Evolutionary conservation across 2,888 invertebrate genomes (phyloP).

Genomic region (Zele albiditarsus): DNA sequence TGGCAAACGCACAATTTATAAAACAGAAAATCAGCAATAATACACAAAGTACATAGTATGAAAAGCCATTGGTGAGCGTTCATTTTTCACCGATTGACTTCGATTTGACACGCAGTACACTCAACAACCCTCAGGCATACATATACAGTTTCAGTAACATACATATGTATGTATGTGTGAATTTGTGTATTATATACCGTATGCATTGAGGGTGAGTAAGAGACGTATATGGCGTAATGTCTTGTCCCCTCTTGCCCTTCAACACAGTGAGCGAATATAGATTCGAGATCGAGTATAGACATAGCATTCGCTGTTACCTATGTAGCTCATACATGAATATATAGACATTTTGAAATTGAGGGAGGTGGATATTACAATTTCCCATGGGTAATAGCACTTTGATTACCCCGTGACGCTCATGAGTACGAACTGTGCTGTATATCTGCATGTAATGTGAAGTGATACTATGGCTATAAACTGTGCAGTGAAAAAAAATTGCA

Average conservation of each 20-base stretch:
- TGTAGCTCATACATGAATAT: conserved; percentile 51
- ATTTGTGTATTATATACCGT: conserved; percentile 27
- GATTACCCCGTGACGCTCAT: conserved; percentile 70
- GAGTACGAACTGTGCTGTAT: not conserved
- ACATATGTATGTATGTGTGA: conserved; percentile 53
- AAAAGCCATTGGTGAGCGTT: conserved; percentile 44
- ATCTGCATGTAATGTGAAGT: conserved; percentile 63
- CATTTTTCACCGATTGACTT: conserved; percentile 68
- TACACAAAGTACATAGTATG: conserved; percentile 28
- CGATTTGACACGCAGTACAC: conserved; percentile 61
- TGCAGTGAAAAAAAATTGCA: conserved; percentile 55
- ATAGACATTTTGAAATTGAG: conserved; percentile 54
- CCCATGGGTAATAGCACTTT: conserved; percentile 72
- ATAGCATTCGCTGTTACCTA: not conserved
- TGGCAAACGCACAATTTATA: not conserved
- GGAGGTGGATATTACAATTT: conserved; percentile 66
- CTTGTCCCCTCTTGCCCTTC: conserved; percentile 44
- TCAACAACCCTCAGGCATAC: conserved; percentile 54
- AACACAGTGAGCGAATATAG: not conserved
- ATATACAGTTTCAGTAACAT: not conserved
- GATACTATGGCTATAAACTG: conserved; percentile 63
- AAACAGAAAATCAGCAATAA: not conserved
- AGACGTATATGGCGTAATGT: conserved; percentile 58
- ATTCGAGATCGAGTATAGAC: not conserved
- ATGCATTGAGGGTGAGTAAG: conserved; percentile 24